These are phyloP conservation scores for Eurytoma adleriae DNA, from an alignment of 2,888 invertebrate species.

Conservation along the genomic window DNA sequence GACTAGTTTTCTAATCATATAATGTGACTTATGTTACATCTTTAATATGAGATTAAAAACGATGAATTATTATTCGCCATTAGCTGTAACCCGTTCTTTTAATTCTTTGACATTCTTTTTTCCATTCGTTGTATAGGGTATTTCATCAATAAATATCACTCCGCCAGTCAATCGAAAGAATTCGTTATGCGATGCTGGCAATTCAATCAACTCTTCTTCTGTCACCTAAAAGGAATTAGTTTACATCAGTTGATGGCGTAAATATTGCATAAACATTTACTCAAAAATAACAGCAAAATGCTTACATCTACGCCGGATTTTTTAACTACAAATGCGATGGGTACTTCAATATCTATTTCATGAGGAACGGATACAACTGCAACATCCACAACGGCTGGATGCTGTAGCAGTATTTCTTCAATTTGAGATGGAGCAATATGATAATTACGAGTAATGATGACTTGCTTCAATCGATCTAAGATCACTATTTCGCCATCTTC, in stretches of 20 bases:
- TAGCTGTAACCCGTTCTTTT: slow-evolving; percentile 23
- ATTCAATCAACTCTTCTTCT: slow-evolving; percentile 63
- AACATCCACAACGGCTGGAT: slow-evolving; percentile 66
- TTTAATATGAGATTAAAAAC: too few species aligned
- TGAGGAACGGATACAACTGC: slow-evolving; percentile 67
- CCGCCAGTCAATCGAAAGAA: slow-evolving; percentile 66
- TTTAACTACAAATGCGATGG: slow-evolving; percentile 66
- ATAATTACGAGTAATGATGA: slow-evolving; percentile 68
- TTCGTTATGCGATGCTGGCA: slow-evolving; percentile 61
- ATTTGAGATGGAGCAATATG: slow-evolving; percentile 69
- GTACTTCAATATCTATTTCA: slow-evolving; percentile 65
- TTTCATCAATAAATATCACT: slow-evolving; percentile 63
- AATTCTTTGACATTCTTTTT: slow-evolving; percentile 61
- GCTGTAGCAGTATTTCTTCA: slow-evolving; percentile 63
- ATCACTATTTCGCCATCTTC: slow-evolving; percentile 67
- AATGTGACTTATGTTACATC: too few species aligned
- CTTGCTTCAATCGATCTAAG: slow-evolving; percentile 68
- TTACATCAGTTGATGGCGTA: neutral
- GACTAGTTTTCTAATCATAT: too few species aligned
- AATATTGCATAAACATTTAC: neutral
- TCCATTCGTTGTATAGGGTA: slow-evolving; percentile 65
- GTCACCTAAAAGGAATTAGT: slow-evolving; percentile 61
- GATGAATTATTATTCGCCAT: neutral
- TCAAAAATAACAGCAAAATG: neutral
- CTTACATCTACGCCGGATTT: slow-evolving; percentile 58